Percentiles rank a stretch among this genome's conserved stretches.
Conservation (phyloP, 2,888 invertebrate genomes). For the Catotricha subobsoleta region DNA sequence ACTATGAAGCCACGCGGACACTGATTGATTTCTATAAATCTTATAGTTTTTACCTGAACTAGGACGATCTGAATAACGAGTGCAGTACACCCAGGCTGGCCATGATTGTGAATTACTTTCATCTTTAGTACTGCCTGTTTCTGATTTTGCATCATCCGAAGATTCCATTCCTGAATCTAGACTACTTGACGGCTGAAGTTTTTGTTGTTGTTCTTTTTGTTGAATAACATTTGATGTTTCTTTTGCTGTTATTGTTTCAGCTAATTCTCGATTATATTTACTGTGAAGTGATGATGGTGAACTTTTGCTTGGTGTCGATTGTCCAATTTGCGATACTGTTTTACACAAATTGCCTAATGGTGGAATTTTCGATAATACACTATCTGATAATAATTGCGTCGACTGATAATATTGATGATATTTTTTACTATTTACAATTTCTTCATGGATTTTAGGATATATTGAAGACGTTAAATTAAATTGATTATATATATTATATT, state of each 20-base stretch:
- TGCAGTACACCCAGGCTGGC: slow-evolving; percentile 99
- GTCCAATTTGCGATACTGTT: slow-evolving; percentile 48
- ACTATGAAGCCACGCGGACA: no score
- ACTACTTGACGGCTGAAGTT: slow-evolving; percentile 23
- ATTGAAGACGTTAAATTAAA: slow-evolving; percentile 27
- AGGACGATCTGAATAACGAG: slow-evolving; percentile 80
- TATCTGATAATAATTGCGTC: slow-evolving; percentile 21
- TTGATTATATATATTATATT: slow-evolving; percentile 23
- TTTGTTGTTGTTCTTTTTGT: background rate
- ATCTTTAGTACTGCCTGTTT: slow-evolving; percentile 23
- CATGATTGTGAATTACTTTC: slow-evolving; percentile 39
- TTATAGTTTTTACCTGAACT: slow-evolving; percentile 62
- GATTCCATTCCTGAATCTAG: slow-evolving; percentile 30
- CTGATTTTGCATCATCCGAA: slow-evolving; percentile 29
- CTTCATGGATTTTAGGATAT: slow-evolving; percentile 30
- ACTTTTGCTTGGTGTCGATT: slow-evolving; percentile 8
- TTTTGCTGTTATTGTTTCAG: no score
- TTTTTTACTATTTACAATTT: slow-evolving; percentile 22
- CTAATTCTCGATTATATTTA: no score
- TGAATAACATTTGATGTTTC: background rate
- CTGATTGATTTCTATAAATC: no score
- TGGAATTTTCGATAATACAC: slow-evolving; percentile 31
- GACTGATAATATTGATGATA: slow-evolving; percentile 14
- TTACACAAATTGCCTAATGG: slow-evolving; percentile 50
- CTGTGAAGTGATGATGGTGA: background rate